phyloP scores from a whole-genome alignment of 2,888 invertebrate genomes.

The Seira musarum region DNA sequence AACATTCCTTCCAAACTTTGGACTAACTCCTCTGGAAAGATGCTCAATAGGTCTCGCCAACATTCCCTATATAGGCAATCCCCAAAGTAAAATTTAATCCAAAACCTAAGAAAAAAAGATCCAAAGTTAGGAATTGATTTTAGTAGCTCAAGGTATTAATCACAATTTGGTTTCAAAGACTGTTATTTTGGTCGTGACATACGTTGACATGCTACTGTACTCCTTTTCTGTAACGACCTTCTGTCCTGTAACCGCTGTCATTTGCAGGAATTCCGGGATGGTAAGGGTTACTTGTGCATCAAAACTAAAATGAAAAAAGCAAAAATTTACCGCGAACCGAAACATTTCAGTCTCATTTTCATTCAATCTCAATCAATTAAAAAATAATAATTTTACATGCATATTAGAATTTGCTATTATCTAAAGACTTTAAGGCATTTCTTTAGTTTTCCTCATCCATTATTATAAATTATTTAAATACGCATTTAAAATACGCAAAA shows the following conservation, averaged over 20 bases:
- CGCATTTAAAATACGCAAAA: too few species aligned
- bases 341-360: neutral
- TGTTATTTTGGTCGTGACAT: neutral
- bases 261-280: neutral
- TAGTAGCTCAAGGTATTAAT: neutral
- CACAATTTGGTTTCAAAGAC: neutral
- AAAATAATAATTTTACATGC: too few species aligned
- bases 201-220: slow-evolving; percentile 37
- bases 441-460: too few species aligned
- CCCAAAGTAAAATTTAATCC: slow-evolving; percentile 55
- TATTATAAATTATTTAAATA: too few species aligned
- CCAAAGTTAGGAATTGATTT: neutral
- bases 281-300: neutral
- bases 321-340: neutral
- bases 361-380: too few species aligned
- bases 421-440: too few species aligned
- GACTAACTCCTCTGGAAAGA: slow-evolving; percentile 35
- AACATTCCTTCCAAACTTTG: neutral
- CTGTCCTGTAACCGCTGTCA: slow-evolving; percentile 20
- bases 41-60: slow-evolving; percentile 64
- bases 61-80: slow-evolving; percentile 62
- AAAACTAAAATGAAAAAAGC: slow-evolving; percentile 9
- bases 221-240: slow-evolving; percentile 31
- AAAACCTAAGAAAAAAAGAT: slow-evolving; percentile 56
- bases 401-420: too few species aligned